Base-by-base conservation (phyloP, 2,888 invertebrate species). In the Cetonia aurata region DNA sequence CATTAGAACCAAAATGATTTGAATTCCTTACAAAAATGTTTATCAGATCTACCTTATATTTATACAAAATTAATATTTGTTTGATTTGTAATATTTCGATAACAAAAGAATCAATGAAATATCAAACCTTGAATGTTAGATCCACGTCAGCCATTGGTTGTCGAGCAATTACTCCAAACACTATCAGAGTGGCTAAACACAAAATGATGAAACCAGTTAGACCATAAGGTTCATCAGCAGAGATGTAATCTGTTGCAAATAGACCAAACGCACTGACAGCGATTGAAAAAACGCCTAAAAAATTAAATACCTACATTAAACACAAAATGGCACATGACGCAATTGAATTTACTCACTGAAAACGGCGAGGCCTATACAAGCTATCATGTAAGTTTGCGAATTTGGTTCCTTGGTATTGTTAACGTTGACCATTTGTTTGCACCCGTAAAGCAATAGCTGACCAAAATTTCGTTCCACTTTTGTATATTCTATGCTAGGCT, bases 381-480 rank as follows among this genome's bases (percentile, higher is more conserved):
- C 90, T 62, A 93, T 89, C 50, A 80, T 84, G 19, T 90, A 89
- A 0, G 93, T 90, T 31, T 89, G 86, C 0, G 85, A 82, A 8
- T 89, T 90, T 19, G 94, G 92, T 69, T 89, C 86, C 80, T 92
- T 92, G 57, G 89, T 86, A 42, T 90, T 90, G 68, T 92, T 89
- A 71, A 93, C 85, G 85, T 94, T 94, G 81, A 93, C 91, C 44
- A 90, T 79, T 78, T 90, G 89, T n/a, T 87, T 80, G 46, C 82
- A 79, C 8, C 72, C 67, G 8, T 73, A 75, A 33, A 74, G 75
- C 17, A 80, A 69, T 0, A 74, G 75, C 17, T 74, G 71, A 59
- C 76, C 48, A 9, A 65, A 52, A 25, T 62, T 62, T 4, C 33
- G 46, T 37, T 52, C 48, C n/a, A 33, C 17, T 46, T 62, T 46